These are phyloP conservation scores for cattle (Bos taurus) DNA, from an alignment of 2,113 vertebrate species.

Conservation along the genomic window DNA sequence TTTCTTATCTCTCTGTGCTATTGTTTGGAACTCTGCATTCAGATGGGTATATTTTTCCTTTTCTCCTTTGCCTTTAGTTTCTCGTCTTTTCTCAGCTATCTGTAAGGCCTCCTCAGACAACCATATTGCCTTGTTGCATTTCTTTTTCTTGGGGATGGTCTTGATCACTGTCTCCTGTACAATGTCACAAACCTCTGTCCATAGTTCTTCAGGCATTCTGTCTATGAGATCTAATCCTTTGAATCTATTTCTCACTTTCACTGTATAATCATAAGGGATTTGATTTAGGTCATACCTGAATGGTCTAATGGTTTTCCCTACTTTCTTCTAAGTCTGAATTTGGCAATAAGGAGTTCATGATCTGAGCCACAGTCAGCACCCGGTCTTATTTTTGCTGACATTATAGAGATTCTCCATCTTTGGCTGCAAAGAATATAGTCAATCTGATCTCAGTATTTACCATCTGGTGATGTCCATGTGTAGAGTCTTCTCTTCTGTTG, in stretches of 20 bases:
- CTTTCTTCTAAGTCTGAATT: neutral
- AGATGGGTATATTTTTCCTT: neutral
- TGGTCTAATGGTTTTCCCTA: neutral
- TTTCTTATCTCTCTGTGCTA: neutral
- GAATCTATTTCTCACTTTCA: neutral
- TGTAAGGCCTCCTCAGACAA: neutral
- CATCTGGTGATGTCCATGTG: neutral
- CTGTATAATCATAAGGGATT: neutral
- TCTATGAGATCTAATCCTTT: neutral
- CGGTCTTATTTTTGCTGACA: neutral
- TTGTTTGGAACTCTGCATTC: neutral
- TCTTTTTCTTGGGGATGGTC: neutral
- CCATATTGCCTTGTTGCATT: neutral
- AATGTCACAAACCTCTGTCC: neutral
- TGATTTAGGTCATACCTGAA: neutral
- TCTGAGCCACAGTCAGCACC: neutral
- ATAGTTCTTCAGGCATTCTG: neutral
- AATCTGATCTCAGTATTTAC: neutral
- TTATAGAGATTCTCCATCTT: neutral
- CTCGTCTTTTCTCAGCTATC: neutral
- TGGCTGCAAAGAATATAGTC: neutral
- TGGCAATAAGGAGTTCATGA: neutral
- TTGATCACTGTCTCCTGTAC: neutral
- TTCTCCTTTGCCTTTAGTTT: neutral
- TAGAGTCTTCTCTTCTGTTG: neutral